Conservation (phyloP, 2,888 invertebrate genomes). For the Anarsia innoxiella region DNA sequence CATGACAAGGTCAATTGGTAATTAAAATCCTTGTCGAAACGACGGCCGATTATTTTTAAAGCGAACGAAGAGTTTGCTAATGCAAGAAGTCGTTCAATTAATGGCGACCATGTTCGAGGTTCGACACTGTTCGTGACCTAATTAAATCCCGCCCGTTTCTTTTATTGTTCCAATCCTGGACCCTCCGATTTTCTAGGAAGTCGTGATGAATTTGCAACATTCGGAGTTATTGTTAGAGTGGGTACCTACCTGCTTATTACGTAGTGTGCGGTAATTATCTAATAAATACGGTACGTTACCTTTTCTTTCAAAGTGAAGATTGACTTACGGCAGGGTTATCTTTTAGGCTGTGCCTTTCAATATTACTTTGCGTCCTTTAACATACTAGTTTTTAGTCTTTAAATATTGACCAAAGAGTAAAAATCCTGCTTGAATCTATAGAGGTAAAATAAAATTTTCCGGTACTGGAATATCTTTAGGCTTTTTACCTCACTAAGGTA, state of each 20-base stretch:
- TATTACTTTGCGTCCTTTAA: no score
- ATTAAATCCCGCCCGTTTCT: slow-evolving; percentile 52
- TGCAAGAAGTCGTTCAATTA: slow-evolving; percentile 60
- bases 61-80: slow-evolving; percentile 38
- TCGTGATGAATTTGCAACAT: slow-evolving; percentile 12
- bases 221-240: slow-evolving; percentile 3
- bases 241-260: no score
- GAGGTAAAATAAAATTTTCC: no score
- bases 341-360: no score
- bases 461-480: no score
- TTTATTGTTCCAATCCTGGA: slow-evolving; percentile 32
- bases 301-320: no score
- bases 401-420: no score
- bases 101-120: slow-evolving; percentile 43
- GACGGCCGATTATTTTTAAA: slow-evolving; percentile 52
- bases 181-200: slow-evolving; percentile 1
- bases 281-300: no score
- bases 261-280: no score
- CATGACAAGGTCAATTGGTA: slow-evolving; percentile 11
- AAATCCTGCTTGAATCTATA: no score
- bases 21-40: slow-evolving; percentile 40
- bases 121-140: slow-evolving; percentile 65
- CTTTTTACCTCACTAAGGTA: slow-evolving; percentile 2
- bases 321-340: no score
- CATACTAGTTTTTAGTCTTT: no score